These are phyloP conservation scores for Gymnopithys bicolor DNA, from an alignment of 2,797 vertebrate species.

Conservation along the genomic window DNA sequence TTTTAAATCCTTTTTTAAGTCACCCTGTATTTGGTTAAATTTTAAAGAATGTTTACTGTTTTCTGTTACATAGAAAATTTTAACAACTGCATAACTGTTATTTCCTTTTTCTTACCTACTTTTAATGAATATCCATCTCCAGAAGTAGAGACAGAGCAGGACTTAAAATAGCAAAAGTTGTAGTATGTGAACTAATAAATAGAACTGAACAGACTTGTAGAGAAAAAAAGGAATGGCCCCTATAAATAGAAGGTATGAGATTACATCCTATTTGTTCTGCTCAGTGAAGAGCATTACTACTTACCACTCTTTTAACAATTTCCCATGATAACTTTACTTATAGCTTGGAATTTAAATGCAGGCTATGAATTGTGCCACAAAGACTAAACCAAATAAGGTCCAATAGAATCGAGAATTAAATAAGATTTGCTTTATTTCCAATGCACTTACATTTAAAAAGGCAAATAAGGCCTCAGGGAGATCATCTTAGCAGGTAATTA, in stretches of 20 bases:
- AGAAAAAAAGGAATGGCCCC: neutral
- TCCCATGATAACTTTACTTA: neutral
- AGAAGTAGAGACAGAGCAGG: neutral
- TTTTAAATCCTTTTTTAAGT: neutral
- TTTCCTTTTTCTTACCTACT: neutral
- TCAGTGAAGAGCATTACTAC: neutral
- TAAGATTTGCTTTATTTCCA: slow-evolving; percentile 6
- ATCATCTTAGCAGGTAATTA: slow-evolving; percentile 16
- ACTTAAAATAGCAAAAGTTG: neutral
- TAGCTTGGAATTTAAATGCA: slow-evolving; percentile 34
- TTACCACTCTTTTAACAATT: neutral
- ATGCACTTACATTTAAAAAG: slow-evolving; percentile 3
- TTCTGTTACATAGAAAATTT: neutral
- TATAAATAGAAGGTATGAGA: neutral
- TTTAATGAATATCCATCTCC: neutral
- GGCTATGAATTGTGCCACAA: neutral
- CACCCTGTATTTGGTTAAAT: neutral
- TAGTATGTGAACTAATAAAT: neutral
- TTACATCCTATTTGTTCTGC: neutral
- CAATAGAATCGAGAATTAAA: neutral
- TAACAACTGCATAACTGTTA: neutral
- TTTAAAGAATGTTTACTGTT: neutral
- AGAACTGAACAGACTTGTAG: neutral
- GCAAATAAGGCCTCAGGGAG: neutral
- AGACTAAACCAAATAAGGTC: neutral